These are phyloP conservation scores for Dione juno DNA, from an alignment of 2,888 invertebrate species.

Conservation along the genomic window DNA sequence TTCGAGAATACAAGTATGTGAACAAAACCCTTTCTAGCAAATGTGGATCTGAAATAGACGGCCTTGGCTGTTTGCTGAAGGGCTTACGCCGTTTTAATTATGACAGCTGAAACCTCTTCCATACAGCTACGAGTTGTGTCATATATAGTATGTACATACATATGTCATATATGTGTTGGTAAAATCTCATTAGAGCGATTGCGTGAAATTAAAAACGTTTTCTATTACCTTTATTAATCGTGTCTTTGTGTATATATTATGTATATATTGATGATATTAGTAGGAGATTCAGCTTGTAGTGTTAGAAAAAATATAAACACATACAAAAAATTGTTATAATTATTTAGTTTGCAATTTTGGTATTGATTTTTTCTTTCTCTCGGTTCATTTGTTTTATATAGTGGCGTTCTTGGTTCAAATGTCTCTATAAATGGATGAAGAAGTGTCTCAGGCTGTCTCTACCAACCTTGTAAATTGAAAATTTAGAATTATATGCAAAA, in stretches of 20 bases:
- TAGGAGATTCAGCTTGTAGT: neutral
- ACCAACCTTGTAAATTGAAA: too few relatives aligned
- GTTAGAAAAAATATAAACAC: too few relatives aligned
- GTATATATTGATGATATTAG: neutral
- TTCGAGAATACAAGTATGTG: neutral
- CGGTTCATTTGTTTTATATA: too few relatives aligned
- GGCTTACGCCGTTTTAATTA: constrained; percentile 17
- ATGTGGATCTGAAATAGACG: constrained; percentile 16
- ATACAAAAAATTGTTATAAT: too few relatives aligned
- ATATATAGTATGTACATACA: too few relatives aligned
- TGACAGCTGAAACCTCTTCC: neutral
- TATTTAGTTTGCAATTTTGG: too few relatives aligned
- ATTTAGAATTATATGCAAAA: too few relatives aligned
- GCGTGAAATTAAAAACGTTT: constrained; percentile 5
- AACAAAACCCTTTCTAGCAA: constrained; percentile 5
- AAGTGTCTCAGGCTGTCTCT: too few relatives aligned
- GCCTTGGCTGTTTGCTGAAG: constrained; percentile 14
- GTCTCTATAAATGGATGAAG: too few relatives aligned
- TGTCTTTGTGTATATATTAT: neutral
- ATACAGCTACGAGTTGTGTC: neutral
- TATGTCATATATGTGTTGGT: neutral
- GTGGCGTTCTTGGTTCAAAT: too few relatives aligned
- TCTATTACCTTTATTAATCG: neutral
- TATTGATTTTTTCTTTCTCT: too few relatives aligned
- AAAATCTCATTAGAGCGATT: neutral